Evolutionary conservation across 2,888 invertebrate species (phyloP), one percentile per base, ranked within the genome.

Genomic region (Herminia tarsipennalis): DNA sequence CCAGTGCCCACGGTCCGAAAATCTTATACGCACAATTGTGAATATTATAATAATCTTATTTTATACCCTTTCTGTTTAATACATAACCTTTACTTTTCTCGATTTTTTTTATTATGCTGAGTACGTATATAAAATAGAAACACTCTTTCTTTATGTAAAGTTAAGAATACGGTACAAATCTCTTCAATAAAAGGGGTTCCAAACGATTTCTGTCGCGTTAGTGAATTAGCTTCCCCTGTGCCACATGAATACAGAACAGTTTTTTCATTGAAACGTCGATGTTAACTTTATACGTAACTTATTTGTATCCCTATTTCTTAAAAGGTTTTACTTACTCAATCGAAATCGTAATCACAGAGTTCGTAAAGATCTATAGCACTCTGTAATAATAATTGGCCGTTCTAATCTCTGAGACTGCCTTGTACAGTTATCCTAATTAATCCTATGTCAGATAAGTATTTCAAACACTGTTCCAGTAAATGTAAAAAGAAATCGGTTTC

Each of bases 371-470:
- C 13, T 14, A n/a, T 13, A n/a, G 28, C n/a, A 18, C 20, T 20
- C 12, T 5, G n/a, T 12, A 10, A 30, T 50, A 29, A 21, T 44
- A 41, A 52, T 46, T 36, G 36, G 24, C n/a, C n/a, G 39, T 29
- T 51, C 30, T 40, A 45, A 30, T 36, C 56, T 41, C 47, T 47
- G 50, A 38, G 53, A 40, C 47, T 51, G 54, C 47, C 59, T 59
- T 59, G 37, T 38, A 55, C 55, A 70, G 69, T 68, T 71, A 69
- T 60, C n/a, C 54, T 72, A 75, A 76, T 76, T 66, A 75, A 70
- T 70, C 63, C 56, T 22, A 51, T 38, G 47, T 49, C 36, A 52
- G 59, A 64, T 66, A 66, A 66, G 55, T 46, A 62, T 56, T 49
- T 35, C 48, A 54, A 58, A 49, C 35, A 51, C 55, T 56, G 35